These are phyloP conservation scores for Drosophila gaucha DNA, from an alignment of 2,888 invertebrate species.

Conservation along the genomic window DNA sequence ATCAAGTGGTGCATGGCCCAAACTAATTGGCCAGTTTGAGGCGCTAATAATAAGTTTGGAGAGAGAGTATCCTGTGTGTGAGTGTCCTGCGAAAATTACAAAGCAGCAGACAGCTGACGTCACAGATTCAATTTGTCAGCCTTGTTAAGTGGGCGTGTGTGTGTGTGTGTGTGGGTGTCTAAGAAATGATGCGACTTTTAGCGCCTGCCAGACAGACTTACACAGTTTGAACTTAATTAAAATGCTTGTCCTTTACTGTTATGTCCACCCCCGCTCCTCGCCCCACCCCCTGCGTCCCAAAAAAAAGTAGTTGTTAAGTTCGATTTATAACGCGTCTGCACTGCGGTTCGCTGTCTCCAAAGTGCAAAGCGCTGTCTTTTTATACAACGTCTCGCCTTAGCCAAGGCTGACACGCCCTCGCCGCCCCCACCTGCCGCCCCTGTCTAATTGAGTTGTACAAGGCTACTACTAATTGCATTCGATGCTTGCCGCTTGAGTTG, in stretches of 20 bases:
- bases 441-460: slow-evolving; percentile 83
- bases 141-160: slow-evolving; percentile 58
- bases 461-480: slow-evolving; percentile 83
- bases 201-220: slow-evolving; percentile 61
- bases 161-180: background rate
- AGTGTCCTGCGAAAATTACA: slow-evolving; percentile 60
- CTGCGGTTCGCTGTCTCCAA: slow-evolving; percentile 74
- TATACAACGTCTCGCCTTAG: slow-evolving; percentile 12
- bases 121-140: slow-evolving; percentile 75
- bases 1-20: slow-evolving; percentile 44
- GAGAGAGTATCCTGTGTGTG: slow-evolving; percentile 18
- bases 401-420: slow-evolving; percentile 26
- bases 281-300: slow-evolving; percentile 13
- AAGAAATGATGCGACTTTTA: slow-evolving; percentile 76
- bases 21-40: slow-evolving; percentile 61
- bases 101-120: slow-evolving; percentile 59
- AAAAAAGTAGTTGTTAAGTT: slow-evolving; percentile 70
- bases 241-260: slow-evolving; percentile 62
- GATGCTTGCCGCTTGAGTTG: slow-evolving; percentile 80
- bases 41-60: slow-evolving; percentile 61
- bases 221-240: slow-evolving; percentile 80
- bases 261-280: slow-evolving; percentile 1
- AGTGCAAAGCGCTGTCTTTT: slow-evolving; percentile 73
- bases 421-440: slow-evolving; percentile 1
- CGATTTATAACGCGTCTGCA: slow-evolving; percentile 73